A percentile compares a stretch with the other conserved stretches of the same genome.
Evolutionary conservation across 1,140 invertebrate species (phyloP).

Genomic region (Calycopis cecrops): DNA sequence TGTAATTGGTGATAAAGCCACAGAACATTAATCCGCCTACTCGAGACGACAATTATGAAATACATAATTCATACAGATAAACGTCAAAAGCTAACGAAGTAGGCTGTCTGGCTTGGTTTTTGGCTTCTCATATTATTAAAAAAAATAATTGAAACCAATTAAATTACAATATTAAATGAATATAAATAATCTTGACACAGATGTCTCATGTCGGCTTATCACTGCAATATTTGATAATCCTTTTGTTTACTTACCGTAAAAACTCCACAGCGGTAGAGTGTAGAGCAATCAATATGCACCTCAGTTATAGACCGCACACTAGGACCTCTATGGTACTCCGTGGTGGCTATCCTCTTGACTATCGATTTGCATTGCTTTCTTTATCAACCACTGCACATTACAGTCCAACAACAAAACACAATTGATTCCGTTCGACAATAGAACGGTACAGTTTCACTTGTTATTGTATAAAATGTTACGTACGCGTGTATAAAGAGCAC

Average conservation of each 20-base stretch:
- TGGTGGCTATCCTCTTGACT: constrained; percentile 56
- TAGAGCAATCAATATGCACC: constrained; percentile 67
- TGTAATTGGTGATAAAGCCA: too few species aligned
- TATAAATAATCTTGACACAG: background rate
- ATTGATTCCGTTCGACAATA: constrained; percentile 49
- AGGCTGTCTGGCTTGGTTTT: too few species aligned
- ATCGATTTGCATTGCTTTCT: constrained; percentile 67
- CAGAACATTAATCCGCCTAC: too few species aligned
- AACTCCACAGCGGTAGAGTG: constrained; percentile 41
- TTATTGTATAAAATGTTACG: constrained; percentile 43
- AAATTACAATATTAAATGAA: too few species aligned
- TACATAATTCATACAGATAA: too few species aligned
- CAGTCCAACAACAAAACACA: constrained; percentile 55
- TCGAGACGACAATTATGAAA: too few species aligned
- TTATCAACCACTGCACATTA: constrained; percentile 56
- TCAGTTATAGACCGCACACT: constrained; percentile 57
- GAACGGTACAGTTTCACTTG: constrained; percentile 66
- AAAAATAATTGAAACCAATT: too few species aligned
- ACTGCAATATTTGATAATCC: background rate
- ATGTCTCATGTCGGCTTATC: background rate
- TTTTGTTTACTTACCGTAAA: constrained; percentile 46
- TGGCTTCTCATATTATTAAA: too few species aligned
- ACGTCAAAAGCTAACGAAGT: too few species aligned
- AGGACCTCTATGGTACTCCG: constrained; percentile 48
- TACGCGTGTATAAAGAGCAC: background rate